A percentile compares a stretch with the other conserved stretches of the same genome.
phyloP scores from a whole-genome alignment of 2,888 invertebrate species.

The Machimus atricapillus region DNA sequence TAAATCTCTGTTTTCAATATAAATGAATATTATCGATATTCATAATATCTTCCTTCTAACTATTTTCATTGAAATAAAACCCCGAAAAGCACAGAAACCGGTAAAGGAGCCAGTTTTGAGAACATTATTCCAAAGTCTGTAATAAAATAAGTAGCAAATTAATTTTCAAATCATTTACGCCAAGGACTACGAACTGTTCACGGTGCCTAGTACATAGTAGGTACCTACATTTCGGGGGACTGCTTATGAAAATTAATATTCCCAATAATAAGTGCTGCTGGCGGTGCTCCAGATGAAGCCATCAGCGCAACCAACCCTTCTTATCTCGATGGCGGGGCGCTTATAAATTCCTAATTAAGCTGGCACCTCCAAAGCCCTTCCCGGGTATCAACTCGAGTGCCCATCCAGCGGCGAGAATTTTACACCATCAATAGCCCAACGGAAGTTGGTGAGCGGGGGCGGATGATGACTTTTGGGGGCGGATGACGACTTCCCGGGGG shows the following conservation, averaged over 20 bases:
- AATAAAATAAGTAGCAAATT: neutral
- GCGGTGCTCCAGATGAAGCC: neutral
- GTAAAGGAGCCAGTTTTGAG: neutral
- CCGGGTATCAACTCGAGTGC: neutral
- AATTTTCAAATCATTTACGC: neutral
- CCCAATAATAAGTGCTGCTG: neutral
- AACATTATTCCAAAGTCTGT: neutral
- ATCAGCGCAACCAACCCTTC: neutral
- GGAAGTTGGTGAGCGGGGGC: neutral
- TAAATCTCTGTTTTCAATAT: too few relatives aligned
- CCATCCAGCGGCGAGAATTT: neutral
- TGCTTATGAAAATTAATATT: neutral
- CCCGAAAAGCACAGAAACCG: neutral
- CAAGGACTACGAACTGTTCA: neutral
- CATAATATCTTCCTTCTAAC: neutral
- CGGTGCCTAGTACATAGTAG: too few relatives aligned
- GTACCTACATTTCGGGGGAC: neutral
- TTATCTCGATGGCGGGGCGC: neutral
- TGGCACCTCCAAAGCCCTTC: neutral
- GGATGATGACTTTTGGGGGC: neutral
- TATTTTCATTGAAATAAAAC: neutral
- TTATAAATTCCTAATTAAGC: conserved; percentile 23
- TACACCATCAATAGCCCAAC: neutral
- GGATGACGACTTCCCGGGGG: neutral
- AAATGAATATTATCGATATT: neutral